Percentiles rank a stretch among this genome's conserved stretches.
phyloP scores from a whole-genome alignment of 2,797 vertebrate genomes.

The Austrolebias charrua region DNA sequence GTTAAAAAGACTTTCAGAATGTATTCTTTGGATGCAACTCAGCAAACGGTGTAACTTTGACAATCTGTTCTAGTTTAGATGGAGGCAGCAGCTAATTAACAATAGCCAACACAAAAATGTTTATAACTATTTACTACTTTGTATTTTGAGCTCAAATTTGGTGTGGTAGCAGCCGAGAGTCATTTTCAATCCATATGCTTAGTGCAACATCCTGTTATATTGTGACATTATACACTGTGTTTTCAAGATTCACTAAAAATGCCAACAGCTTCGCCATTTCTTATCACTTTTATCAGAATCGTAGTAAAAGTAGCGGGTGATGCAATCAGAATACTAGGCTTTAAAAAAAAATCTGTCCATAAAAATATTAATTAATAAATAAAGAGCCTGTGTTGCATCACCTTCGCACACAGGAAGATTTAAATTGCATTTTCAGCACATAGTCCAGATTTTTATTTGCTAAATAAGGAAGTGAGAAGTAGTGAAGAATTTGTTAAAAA shows the following conservation, averaged over 20 bases:
- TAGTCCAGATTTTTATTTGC: slow-evolving; percentile 21
- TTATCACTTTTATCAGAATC: not conserved
- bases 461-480: slow-evolving; percentile 51
- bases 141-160: not conserved
- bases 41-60: not conserved
- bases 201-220: too few relatives aligned
- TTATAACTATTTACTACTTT: not conserved
- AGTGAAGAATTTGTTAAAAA: slow-evolving; percentile 14
- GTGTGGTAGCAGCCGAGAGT: too few relatives aligned
- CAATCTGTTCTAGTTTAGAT: too few relatives aligned
- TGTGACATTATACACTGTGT: too few relatives aligned
- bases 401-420: slow-evolving; percentile 10
- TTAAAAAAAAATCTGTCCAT: not conserved
- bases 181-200: too few relatives aligned
- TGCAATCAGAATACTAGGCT: not conserved
- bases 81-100: too few relatives aligned
- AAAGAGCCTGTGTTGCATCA: slow-evolving; percentile 5
- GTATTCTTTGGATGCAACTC: not conserved
- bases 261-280: not conserved
- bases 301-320: not conserved
- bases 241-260: not conserved
- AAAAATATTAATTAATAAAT: not conserved
- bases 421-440: slow-evolving; percentile 50
- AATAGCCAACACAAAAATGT: too few relatives aligned
- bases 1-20: not conserved